These are phyloP conservation scores for Melanaphis sacchari DNA, from an alignment of 1,140 invertebrate genomes.

Conservation along the genomic window DNA sequence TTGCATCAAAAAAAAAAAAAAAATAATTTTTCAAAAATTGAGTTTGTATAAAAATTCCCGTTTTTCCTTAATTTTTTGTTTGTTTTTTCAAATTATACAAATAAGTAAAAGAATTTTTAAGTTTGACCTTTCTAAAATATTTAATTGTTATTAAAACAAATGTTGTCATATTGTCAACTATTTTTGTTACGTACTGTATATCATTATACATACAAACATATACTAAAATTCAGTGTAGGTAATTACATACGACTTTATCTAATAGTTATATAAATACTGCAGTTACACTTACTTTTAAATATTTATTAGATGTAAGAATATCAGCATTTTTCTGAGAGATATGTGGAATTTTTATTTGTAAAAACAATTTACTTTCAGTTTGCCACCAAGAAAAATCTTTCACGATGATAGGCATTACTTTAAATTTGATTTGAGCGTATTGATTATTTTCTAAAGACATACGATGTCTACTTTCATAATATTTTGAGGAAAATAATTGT, in stretches of 20 bases:
- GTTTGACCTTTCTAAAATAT: too few species aligned
- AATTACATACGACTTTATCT: not conserved
- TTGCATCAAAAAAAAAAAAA: too few species aligned
- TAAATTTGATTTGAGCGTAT: not conserved
- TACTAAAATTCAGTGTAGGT: not conserved
- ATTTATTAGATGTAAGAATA: constrained; percentile 71
- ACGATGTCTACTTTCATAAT: not conserved
- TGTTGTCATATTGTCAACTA: too few species aligned
- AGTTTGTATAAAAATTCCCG: too few species aligned
- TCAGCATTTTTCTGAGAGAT: constrained; percentile 68
- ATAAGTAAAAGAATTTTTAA: too few species aligned
- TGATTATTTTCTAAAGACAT: not conserved
- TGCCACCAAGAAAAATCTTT: constrained; percentile 77
- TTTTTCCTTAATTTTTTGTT: too few species aligned
- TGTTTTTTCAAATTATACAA: too few species aligned
- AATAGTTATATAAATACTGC: not conserved
- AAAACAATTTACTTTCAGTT: constrained; percentile 67
- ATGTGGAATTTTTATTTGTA: constrained; percentile 69
- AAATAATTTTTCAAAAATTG: too few species aligned
- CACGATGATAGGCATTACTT: constrained; percentile 74
- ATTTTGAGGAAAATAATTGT: not conserved
- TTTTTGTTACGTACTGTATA: too few species aligned
- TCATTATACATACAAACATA: not conserved
- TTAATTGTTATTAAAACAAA: too few species aligned
- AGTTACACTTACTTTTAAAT: constrained; percentile 67